Conservation (phyloP, 2,888 invertebrate genomes). For the Nineta flava region DNA sequence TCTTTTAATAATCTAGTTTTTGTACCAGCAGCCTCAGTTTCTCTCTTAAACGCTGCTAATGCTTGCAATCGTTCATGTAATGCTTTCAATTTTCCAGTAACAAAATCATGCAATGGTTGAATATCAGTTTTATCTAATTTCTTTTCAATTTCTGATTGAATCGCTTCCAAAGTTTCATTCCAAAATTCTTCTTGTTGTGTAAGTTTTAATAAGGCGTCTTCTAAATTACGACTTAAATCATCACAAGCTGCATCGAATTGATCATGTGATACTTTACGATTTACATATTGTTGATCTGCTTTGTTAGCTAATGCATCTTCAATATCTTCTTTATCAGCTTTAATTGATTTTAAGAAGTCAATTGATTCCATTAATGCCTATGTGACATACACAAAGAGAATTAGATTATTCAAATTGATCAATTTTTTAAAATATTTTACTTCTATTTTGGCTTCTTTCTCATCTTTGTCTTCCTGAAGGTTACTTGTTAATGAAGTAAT, state of each 20-base stretch:
- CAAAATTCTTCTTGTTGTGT: slow-evolving; percentile 45
- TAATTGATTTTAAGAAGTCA: slow-evolving; percentile 44
- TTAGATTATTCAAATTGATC: not conserved
- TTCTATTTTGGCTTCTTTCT: slow-evolving; percentile 34
- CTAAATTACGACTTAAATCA: slow-evolving; percentile 44
- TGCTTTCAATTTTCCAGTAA: slow-evolving; percentile 39
- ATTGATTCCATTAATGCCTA: slow-evolving; percentile 47
- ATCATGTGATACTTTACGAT: slow-evolving; percentile 56
- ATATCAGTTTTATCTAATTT: slow-evolving; percentile 51
- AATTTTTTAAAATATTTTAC: slow-evolving; percentile 20
- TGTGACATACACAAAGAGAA: not conserved
- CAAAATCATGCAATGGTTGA: slow-evolving; percentile 44
- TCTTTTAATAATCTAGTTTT: slow-evolving; percentile 49
- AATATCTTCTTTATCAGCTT: slow-evolving; percentile 54
- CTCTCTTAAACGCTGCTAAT: slow-evolving; percentile 38
- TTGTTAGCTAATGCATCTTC: slow-evolving; percentile 58
- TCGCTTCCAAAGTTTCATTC: slow-evolving; percentile 47
- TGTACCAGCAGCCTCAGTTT: slow-evolving; percentile 57
- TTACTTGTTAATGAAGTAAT: slow-evolving; percentile 25
- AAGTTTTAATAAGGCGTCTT: slow-evolving; percentile 45
- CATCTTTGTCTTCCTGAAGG: slow-evolving; percentile 38
- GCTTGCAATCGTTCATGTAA: slow-evolving; percentile 45
- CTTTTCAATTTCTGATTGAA: slow-evolving; percentile 47
- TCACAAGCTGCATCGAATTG: slow-evolving; percentile 54
- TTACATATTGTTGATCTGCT: slow-evolving; percentile 50